Conservation (phyloP, 2,113 vertebrate species). For the Phaethornis superciliosus region DNA sequence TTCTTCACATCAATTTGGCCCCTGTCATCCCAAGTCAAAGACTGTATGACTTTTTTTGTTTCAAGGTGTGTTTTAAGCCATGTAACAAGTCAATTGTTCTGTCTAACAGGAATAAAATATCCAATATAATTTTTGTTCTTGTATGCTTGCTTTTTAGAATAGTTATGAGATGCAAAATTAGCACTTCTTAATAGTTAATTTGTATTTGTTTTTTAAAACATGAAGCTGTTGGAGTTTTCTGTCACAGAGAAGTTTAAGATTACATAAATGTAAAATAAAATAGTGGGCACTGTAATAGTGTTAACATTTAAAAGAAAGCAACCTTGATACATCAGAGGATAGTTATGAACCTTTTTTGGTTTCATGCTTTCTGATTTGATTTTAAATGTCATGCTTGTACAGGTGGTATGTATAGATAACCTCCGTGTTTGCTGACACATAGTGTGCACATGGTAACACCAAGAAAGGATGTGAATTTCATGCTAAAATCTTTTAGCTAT, state of each 20-base stretch:
- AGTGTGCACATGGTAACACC: background rate
- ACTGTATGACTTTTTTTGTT: background rate
- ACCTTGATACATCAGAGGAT: background rate
- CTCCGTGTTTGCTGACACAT: background rate
- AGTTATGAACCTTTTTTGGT: background rate
- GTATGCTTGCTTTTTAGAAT: background rate
- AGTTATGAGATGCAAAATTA: background rate
- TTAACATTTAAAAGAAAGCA: background rate
- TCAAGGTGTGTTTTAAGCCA: background rate
- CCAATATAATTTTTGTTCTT: background rate
- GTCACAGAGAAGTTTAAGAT: background rate
- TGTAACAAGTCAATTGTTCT: background rate
- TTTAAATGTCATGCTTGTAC: background rate
- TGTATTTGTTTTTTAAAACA: background rate
- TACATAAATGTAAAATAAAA: background rate
- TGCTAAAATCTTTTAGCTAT: background rate
- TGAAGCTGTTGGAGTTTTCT: background rate
- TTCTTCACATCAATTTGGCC: background rate
- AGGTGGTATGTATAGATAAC: background rate
- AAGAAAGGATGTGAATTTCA: background rate
- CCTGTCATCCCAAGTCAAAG: background rate
- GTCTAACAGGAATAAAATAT: background rate
- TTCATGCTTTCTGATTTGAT: background rate
- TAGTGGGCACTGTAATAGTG: background rate
- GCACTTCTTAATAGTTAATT: background rate